Evolutionary conservation across 2,797 vertebrate genomes (phyloP).

Genomic region (Ctenopoma kingsleyae): DNA sequence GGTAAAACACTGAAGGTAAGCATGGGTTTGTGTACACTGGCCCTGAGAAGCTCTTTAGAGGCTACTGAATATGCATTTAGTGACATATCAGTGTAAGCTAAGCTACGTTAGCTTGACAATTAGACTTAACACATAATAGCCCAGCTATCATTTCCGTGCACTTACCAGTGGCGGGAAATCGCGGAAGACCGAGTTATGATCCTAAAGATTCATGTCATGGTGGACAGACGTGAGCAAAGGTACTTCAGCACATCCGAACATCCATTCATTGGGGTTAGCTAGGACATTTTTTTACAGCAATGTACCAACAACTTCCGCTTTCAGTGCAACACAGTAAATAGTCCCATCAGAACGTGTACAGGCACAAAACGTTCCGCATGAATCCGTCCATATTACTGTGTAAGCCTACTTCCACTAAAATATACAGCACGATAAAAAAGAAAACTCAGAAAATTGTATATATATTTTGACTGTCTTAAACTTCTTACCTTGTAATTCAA

Average conservation of each 20-base stretch:
- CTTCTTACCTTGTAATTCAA: too few relatives aligned
- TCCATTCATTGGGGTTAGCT: constrained; percentile 57
- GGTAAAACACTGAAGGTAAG: background rate
- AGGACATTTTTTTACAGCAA: constrained; percentile 29
- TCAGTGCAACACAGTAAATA: constrained; percentile 32
- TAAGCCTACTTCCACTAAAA: too few relatives aligned
- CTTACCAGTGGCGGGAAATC: constrained; percentile 46
- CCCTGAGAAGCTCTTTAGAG: constrained; percentile 2
- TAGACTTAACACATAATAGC: background rate
- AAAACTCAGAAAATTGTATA: too few relatives aligned
- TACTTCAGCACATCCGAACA: constrained; percentile 34
- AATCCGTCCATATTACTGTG: background rate
- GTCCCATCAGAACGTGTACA: constrained; percentile 17
- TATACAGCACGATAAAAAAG: too few relatives aligned
- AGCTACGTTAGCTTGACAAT: constrained; percentile 15
- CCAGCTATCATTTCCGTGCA: fast-evolving
- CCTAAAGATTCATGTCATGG: constrained; percentile 55
- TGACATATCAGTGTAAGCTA: constrained; percentile 18
- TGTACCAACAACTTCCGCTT: constrained; percentile 82
- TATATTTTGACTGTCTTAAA: too few relatives aligned
- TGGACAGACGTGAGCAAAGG: constrained; percentile 20
- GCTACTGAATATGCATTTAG: background rate
- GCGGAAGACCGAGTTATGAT: background rate
- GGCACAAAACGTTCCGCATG: constrained; percentile 16
- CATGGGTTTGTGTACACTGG: background rate